Evolutionary conservation across 2,797 vertebrate species (phyloP), one percentile per base, ranked within the genome.

Genomic region (Sciaenops ocellatus): DNA sequence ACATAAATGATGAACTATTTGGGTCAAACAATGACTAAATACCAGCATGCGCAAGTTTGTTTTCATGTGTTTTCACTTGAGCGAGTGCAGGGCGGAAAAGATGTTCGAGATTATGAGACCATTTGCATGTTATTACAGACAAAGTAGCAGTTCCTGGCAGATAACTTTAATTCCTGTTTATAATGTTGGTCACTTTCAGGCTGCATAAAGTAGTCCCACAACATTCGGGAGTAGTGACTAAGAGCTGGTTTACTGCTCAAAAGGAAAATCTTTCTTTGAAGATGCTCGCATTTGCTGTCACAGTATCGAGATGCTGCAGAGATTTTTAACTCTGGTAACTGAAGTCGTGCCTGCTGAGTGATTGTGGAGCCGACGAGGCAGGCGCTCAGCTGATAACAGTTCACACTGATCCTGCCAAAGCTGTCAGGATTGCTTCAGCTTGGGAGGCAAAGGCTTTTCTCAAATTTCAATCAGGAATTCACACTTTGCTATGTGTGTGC

Each of bases 341-440:
- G 34, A 38, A 38, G 34, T 38, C 8, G 34, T 68, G 51, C 15
- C 47, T 65, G 38, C 56, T 54, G 48, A 57, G 52, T 63, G 59
- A 41, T 46, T 18, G 24, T 6, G 44, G 61, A 17, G 38, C 51
- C 10, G n/a, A 18, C 46, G 24, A 44, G 30, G 48, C 69, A 28
- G 50, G n/a, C 0, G 1, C 20, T 48, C 30, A 17, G 52, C 71
- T 82, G 71, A 72, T 64, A 80, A 73, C 54, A 6, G 10, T 34
- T 66, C n/a, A 18, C 41, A 30, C 42, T 9, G 48, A 75, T 57
- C 41, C 41, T 70, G 55, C 69, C 66, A 44, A 82, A 73, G 93
- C 56, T 1, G 50, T 38, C 56, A 77, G 74, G 80, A 89, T 86
- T 85, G 76, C 57, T 65, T 47, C 55, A 30, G 48, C 74, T 81